These are phyloP conservation scores for Cylloceria caligata DNA, from an alignment of 2,888 invertebrate genomes.

Conservation along the genomic window DNA sequence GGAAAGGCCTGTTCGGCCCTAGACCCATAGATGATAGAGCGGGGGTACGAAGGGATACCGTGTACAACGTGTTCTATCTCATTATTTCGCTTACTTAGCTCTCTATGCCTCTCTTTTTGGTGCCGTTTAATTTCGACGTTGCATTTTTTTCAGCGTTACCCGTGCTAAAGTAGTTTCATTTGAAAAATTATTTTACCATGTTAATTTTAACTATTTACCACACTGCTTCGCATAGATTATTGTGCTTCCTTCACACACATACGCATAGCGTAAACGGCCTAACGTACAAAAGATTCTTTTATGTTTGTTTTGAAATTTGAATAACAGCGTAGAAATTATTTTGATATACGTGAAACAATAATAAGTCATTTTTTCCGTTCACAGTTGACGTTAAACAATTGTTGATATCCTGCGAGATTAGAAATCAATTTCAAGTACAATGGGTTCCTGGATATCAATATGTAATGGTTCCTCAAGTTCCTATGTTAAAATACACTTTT, in stretches of 20 bases:
- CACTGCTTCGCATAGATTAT: too few relatives aligned
- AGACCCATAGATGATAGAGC: too few relatives aligned
- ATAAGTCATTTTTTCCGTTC: constrained; percentile 11
- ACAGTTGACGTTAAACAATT: constrained; percentile 55
- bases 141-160: too few relatives aligned
- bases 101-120: too few relatives aligned
- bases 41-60: too few relatives aligned
- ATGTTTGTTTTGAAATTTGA: not conserved
- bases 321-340: not conserved
- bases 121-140: too few relatives aligned
- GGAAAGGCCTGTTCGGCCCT: too few relatives aligned
- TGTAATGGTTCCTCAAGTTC: constrained; percentile 36
- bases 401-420: constrained; percentile 48
- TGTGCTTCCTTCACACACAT: not conserved
- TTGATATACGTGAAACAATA: not conserved
- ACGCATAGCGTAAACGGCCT: constrained; percentile 18
- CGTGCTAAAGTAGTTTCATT: too few relatives aligned
- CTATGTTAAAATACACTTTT: constrained; percentile 26
- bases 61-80: too few relatives aligned
- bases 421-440: constrained; percentile 26
- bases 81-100: too few relatives aligned
- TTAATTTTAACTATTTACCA: too few relatives aligned
- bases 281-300: not conserved
- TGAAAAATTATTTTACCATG: too few relatives aligned
- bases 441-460: constrained; percentile 21